phyloP scores from a whole-genome alignment of 2,888 invertebrate genomes.

The Julus scanicus region DNA sequence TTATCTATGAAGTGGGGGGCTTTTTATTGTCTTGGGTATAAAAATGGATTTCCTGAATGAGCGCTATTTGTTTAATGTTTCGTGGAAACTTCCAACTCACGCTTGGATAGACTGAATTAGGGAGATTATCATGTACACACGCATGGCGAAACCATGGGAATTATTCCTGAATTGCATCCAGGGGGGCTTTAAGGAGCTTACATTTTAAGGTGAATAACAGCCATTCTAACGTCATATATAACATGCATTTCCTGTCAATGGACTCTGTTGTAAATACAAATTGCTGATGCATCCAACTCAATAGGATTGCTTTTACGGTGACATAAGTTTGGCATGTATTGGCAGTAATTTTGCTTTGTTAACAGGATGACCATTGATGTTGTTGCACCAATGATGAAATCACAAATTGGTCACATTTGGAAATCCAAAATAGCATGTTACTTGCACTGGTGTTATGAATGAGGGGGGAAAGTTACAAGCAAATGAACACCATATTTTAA shows the following conservation, averaged over 20 bases:
- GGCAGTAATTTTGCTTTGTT: neutral
- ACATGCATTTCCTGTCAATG: conserved; percentile 7
- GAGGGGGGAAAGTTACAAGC: neutral
- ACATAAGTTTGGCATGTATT: conserved; percentile 1
- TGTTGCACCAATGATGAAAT: neutral
- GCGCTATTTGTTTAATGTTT: conserved; percentile 39
- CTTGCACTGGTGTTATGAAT: neutral
- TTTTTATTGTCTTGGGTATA: neutral
- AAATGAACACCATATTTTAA: neutral
- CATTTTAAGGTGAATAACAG: conserved; percentile 13
- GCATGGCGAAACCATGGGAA: neutral
- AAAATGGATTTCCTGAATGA: conserved; percentile 2
- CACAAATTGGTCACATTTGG: neutral
- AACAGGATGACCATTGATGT: conserved; percentile 4
- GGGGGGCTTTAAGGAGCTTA: neutral
- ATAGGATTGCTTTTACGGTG: neutral
- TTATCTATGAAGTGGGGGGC: neutral
- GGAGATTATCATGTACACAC: conserved; percentile 1
- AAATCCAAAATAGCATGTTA: neutral
- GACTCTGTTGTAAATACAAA: neutral
- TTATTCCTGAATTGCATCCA: conserved; percentile 8
- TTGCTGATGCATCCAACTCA: conserved; percentile 15
- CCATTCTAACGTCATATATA: neutral
- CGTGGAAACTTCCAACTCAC: conserved; percentile 16
- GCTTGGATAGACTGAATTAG: neutral